These are phyloP conservation scores for Onychorhynchus coronatus DNA, from an alignment of 2,113 vertebrate genomes.

Conservation along the genomic window DNA sequence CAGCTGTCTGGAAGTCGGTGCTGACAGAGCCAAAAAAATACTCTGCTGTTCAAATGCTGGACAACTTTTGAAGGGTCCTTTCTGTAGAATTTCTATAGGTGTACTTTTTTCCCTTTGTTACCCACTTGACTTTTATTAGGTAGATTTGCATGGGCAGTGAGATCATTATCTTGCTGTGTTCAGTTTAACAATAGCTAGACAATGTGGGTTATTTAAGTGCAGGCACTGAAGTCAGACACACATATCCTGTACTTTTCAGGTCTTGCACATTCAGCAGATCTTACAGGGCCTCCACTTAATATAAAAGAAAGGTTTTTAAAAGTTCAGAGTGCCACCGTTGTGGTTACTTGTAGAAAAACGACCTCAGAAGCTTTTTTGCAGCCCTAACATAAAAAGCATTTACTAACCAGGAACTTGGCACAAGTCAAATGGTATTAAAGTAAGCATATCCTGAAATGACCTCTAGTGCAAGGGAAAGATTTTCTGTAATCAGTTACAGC, in stretches of 20 bases:
- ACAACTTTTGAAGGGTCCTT: constrained; percentile 6
- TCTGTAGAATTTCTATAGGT: background rate
- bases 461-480: constrained; percentile 40
- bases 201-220: constrained; percentile 81
- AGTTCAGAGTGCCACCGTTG: constrained; percentile 54
- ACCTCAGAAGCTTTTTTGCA: constrained; percentile 35
- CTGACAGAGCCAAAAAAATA: background rate
- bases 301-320: constrained; percentile 33
- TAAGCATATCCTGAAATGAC: constrained; percentile 73
- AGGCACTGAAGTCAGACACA: constrained; percentile 76
- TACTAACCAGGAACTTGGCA: constrained; percentile 72
- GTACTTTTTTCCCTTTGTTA: constrained; percentile 7
- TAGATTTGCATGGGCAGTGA: constrained; percentile 31
- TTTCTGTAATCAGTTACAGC: constrained; percentile 49
- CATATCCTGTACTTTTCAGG: constrained; percentile 71
- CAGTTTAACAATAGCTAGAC: constrained; percentile 64
- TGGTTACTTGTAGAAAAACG: background rate
- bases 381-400: constrained; percentile 49
- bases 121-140: background rate
- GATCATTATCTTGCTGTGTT: constrained; percentile 44
- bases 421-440: constrained; percentile 14
- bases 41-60: constrained; percentile 15
- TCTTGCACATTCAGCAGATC: constrained; percentile 74
- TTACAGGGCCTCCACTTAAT: constrained; percentile 66
- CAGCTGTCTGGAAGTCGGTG: constrained; percentile 49